These are phyloP conservation scores for Chrysochloris asiatica DNA, from an alignment of 2,113 vertebrate species.

Conservation along the genomic window DNA sequence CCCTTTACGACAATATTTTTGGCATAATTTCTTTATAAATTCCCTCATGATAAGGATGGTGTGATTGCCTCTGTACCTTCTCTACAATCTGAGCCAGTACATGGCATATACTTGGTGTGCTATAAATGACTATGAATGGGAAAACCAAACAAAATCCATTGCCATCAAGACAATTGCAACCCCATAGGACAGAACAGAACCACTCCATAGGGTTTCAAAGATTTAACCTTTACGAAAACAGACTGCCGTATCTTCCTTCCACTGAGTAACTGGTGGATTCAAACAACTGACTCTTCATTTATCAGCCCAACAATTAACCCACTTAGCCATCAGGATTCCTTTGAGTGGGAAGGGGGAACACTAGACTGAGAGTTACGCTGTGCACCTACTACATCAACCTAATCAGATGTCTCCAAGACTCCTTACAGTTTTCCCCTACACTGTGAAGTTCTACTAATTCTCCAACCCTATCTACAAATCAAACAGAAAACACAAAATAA, in stretches of 20 bases:
- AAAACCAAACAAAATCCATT: too few relatives aligned
- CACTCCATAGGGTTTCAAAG: too few relatives aligned
- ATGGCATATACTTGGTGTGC: background rate
- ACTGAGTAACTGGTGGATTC: too few relatives aligned
- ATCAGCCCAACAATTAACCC: too few relatives aligned
- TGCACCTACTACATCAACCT: background rate
- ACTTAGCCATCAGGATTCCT: too few relatives aligned
- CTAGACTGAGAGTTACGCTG: background rate
- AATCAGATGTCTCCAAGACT: background rate
- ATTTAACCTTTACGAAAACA: too few relatives aligned
- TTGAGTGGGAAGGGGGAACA: background rate
- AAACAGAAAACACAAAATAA: background rate
- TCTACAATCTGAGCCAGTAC: rapidly evolving
- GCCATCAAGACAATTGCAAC: too few relatives aligned
- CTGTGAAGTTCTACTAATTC: background rate
- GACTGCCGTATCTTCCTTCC: too few relatives aligned
- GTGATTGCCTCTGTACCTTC: background rate
- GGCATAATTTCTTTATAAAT: background rate
- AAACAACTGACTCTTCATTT: too few relatives aligned
- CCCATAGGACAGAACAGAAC: too few relatives aligned
- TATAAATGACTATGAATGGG: background rate
- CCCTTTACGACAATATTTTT: background rate
- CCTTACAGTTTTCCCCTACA: background rate
- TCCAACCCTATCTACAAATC: background rate
- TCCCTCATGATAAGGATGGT: background rate